These are phyloP conservation scores for Neoitamus cyanurus DNA, from an alignment of 2,888 invertebrate genomes.

Conservation along the genomic window DNA sequence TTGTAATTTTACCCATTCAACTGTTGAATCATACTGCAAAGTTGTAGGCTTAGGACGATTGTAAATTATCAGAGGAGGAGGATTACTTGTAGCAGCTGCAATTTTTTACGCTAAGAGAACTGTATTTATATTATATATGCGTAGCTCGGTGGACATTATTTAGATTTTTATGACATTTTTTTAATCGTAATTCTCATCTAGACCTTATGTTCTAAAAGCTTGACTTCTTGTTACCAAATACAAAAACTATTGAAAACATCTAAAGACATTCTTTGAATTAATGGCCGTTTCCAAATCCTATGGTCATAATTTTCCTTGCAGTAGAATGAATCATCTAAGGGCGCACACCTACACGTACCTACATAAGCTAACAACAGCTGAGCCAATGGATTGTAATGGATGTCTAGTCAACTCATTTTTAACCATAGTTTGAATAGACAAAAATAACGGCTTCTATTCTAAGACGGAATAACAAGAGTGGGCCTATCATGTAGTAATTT, in stretches of 20 bases:
- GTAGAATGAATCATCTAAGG: too few species aligned
- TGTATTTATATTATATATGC: not conserved
- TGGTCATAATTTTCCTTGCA: too few species aligned
- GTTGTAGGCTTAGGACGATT: not conserved
- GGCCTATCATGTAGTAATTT: too few species aligned
- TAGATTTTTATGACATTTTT: constrained; percentile 1
- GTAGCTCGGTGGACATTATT: not conserved
- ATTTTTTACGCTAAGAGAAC: not conserved
- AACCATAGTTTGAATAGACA: too few species aligned
- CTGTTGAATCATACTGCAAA: not conserved
- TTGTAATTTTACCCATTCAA: not conserved
- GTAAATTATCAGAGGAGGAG: constrained; percentile 5
- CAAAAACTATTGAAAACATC: constrained; percentile 10
- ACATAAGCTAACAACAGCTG: too few species aligned
- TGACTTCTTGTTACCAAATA: constrained; percentile 38
- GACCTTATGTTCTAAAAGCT: constrained; percentile 7
- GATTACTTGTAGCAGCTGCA: not conserved
- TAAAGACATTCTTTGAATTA: not conserved
- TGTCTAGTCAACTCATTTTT: too few species aligned
- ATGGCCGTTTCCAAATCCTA: not conserved
- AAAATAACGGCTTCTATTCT: too few species aligned
- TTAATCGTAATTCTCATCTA: not conserved
- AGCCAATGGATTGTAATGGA: too few species aligned
- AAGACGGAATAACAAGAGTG: too few species aligned
- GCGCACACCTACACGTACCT: too few species aligned